Conservation (phyloP, 2,888 invertebrate genomes). For the Lydus trimaculatus region DNA sequence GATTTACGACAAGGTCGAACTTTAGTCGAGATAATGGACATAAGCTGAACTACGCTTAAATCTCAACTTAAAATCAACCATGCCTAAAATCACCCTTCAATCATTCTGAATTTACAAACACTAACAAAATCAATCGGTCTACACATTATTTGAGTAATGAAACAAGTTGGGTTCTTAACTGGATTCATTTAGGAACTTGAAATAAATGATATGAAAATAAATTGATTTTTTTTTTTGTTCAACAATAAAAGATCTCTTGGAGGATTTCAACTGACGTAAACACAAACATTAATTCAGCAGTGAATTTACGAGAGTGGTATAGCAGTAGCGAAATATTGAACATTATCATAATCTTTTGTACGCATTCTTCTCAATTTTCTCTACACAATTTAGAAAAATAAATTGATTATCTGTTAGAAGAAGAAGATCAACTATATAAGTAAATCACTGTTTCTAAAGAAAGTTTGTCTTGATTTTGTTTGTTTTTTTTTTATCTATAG, state of each 20-base stretch:
- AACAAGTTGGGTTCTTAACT: too few relatives aligned
- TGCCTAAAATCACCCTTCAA: too few relatives aligned
- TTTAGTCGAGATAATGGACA: too few relatives aligned
- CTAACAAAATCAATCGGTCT: too few relatives aligned
- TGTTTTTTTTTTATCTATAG: slow-evolving; percentile 24
- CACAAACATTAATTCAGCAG: neutral
- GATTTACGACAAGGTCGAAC: too few relatives aligned
- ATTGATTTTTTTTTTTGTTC: neutral
- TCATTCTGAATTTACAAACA: too few relatives aligned
- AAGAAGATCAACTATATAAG: neutral
- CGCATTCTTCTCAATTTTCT: neutral
- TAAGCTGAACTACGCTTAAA: too few relatives aligned
- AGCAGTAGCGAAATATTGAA: neutral
- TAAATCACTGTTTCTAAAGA: slow-evolving; percentile 19
- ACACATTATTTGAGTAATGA: too few relatives aligned
- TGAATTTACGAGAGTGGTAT: neutral
- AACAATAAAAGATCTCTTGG: neutral
- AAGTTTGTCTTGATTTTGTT: slow-evolving; percentile 29
- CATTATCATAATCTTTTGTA: neutral
- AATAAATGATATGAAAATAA: neutral
- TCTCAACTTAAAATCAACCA: too few relatives aligned
- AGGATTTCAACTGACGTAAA: neutral
- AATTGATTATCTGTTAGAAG: neutral
- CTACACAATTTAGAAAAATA: neutral
- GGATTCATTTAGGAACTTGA: neutral